Conservation (phyloP, 2,888 invertebrate species). For the Drosophila paracracens region DNA sequence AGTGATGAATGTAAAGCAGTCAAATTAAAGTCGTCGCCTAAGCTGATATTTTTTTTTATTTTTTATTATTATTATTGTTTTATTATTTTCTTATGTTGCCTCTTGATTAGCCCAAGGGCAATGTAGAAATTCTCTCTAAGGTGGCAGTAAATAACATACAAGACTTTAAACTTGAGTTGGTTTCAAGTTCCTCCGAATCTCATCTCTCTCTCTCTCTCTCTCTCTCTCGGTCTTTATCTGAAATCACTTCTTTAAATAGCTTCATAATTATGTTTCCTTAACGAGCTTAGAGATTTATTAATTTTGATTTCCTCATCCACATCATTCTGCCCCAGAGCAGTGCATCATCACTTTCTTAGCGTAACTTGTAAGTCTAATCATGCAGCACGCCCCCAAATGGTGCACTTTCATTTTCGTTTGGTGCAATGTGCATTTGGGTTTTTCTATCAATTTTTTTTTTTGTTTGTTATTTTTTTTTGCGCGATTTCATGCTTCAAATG, state of each 20-base stretch:
- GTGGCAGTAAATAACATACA: neutral
- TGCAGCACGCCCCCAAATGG: slow-evolving; percentile 5
- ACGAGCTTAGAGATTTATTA: no score
- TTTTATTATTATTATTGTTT: neutral
- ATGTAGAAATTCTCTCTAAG: neutral
- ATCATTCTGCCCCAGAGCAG: neutral
- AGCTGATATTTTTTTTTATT: neutral
- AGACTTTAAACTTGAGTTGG: neutral
- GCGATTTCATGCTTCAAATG: slow-evolving; percentile 53
- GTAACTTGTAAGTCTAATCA: neutral
- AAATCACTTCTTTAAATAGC: neutral
- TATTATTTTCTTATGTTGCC: neutral
- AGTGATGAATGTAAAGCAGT: neutral
- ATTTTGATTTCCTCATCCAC: neutral
- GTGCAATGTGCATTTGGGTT: slow-evolving; percentile 26
- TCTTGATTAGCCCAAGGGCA: neutral
- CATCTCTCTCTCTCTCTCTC: neutral
- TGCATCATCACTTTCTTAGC: neutral
- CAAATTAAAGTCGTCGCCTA: neutral
- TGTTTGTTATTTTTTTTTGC: slow-evolving; percentile 32
- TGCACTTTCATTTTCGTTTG: slow-evolving; percentile 70
- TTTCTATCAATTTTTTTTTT: slow-evolving; percentile 6
- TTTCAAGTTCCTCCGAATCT: neutral
- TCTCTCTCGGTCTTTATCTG: neutral
- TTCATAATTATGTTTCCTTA: neutral